phyloP scores from a whole-genome alignment of 2,113 vertebrate species.

The Tamias sibiricus region DNA sequence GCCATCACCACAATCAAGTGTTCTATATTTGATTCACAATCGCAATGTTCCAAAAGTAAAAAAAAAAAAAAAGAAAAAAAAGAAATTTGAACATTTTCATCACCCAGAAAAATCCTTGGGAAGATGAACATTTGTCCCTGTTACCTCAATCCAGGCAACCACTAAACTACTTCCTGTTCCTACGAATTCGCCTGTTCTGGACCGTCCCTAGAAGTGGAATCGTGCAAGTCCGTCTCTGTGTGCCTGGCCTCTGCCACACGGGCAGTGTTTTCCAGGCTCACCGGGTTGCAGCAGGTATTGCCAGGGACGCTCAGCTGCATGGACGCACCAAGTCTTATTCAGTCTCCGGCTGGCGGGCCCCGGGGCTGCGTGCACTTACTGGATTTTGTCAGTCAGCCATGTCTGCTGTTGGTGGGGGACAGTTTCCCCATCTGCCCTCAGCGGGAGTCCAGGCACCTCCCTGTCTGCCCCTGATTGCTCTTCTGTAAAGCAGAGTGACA shows the following conservation, averaged over 20 bases:
- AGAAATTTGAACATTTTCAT: neutral
- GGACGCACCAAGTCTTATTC: neutral
- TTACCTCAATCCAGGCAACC: too few species aligned
- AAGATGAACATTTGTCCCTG: neutral
- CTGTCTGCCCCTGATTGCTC: neutral
- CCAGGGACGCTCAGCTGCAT: neutral
- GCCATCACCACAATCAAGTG: neutral
- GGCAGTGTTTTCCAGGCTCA: fast-evolving
- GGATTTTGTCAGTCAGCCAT: neutral
- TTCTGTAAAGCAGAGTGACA: neutral
- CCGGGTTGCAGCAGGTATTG: fast-evolving
- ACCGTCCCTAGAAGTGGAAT: neutral
- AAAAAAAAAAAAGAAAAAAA: neutral
- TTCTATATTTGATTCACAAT: constrained; percentile 13
- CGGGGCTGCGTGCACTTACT: neutral
- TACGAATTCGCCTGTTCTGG: neutral
- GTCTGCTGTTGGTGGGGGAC: neutral
- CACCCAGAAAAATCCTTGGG: neutral
- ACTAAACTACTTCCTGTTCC: neutral
- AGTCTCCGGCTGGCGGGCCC: neutral
- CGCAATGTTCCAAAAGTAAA: neutral
- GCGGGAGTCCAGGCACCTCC: neutral
- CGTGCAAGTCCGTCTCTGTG: neutral
- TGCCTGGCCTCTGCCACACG: neutral
- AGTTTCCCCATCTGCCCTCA: neutral